Percentiles rank a stretch among this genome's conserved stretches.
Evolutionary conservation across 2,113 vertebrate genomes (phyloP).

Genomic region (Panthera uncia): DNA sequence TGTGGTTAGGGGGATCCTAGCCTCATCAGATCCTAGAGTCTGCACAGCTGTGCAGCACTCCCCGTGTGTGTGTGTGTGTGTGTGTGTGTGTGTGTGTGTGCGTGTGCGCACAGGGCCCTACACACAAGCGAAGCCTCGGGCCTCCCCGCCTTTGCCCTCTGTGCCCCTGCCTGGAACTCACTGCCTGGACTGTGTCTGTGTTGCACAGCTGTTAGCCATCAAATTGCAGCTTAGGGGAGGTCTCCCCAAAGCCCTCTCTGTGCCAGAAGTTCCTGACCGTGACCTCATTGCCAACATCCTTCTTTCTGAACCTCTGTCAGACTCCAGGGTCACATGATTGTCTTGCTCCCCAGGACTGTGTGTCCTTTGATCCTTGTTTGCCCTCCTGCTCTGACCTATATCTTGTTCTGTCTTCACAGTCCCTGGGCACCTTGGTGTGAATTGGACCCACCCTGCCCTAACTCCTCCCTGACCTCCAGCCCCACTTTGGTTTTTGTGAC

Average conservation of each 20-base stretch:
- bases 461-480: background rate
- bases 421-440: accelerated
- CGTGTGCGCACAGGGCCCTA: accelerated
- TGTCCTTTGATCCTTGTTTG: accelerated
- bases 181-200: accelerated
- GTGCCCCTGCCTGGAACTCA: accelerated
- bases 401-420: background rate
- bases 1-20: background rate
- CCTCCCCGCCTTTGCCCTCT: background rate
- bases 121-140: background rate
- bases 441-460: accelerated
- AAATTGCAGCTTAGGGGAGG: background rate
- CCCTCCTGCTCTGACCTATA: background rate
- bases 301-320: background rate
- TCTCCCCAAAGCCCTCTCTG: background rate
- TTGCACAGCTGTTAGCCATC: background rate
- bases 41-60: background rate
- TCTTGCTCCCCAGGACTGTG: accelerated
- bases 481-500: background rate
- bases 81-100: no score
- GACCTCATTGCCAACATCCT: background rate
- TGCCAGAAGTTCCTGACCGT: background rate
- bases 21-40: background rate
- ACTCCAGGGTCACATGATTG: accelerated
- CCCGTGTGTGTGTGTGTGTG: background rate